phyloP scores from a whole-genome alignment of 2,888 invertebrate genomes.

The Rhamnusium bicolor region DNA sequence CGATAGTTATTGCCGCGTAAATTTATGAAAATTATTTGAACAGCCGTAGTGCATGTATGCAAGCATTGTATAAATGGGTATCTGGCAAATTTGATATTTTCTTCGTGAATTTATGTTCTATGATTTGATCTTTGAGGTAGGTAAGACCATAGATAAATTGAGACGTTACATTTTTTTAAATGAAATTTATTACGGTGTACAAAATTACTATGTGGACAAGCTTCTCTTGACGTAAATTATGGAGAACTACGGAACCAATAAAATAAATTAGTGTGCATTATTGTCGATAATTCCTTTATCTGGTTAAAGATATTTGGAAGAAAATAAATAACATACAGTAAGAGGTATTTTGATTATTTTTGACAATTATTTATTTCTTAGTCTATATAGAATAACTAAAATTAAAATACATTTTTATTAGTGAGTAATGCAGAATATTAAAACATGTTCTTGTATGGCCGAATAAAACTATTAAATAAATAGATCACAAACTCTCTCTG shows the following conservation, averaged over 20 bases:
- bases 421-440: too few species aligned
- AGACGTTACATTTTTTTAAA: slow-evolving; percentile 61
- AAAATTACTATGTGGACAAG: slow-evolving; percentile 19
- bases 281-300: background rate
- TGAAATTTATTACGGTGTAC: slow-evolving; percentile 46
- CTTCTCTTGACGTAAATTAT: slow-evolving; percentile 1
- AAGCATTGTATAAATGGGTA: slow-evolving; percentile 59
- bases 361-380: too few species aligned
- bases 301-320: too few species aligned
- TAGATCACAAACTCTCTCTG: too few species aligned
- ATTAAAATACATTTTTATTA: too few species aligned
- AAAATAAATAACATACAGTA: too few species aligned
- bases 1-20: slow-evolving; percentile 17
- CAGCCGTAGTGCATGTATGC: slow-evolving; percentile 55
- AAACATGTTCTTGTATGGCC: too few species aligned
- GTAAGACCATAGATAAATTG: slow-evolving; percentile 65
- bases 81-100: slow-evolving; percentile 65
- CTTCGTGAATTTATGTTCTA: slow-evolving; percentile 63
- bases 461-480: too few species aligned
- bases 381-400: too few species aligned
- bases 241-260: background rate
- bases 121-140: slow-evolving; percentile 63
- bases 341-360: too few species aligned
- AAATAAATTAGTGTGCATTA: background rate
- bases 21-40: slow-evolving; percentile 40